Base-by-base conservation (phyloP, 1,140 invertebrate species). In the Luehdorfia chinensis region DNA sequence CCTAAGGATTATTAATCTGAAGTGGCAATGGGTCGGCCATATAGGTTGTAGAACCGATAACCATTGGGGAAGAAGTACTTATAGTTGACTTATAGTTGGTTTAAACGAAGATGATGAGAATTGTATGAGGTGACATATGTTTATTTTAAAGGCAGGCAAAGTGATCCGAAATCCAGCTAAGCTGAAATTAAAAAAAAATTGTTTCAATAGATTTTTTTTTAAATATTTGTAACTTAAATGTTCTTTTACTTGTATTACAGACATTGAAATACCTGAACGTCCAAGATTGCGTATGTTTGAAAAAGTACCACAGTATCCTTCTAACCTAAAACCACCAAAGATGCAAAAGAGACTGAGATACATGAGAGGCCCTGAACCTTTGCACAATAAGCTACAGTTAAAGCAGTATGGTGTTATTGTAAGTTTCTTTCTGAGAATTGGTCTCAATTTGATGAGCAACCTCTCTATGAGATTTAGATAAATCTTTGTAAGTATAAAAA, bases 351-450 rank as follows among this genome's bases (percentile, higher is more conserved):
- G 89, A 32, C 77, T 97, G 0, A 88, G 89, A 15, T 91, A 93
- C 15, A 97, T 98, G 92, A 89, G 96, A 73, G 97, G 97, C 0
- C 96, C 95, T 4, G 97, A 99, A 87, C 25, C 72, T 12, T 65
- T 96, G 32, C 95, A 98, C 59, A 98, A 95, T 71, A 89, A 89
- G 32, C 86, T 99, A 2, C 88, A 95, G 37, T 93, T 97, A 65
- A 93, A 94, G 62, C 96, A 99, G 62, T 99, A 92, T 91, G 97
- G 95, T 16, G 93, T 99, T 56, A 88, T 96, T 74, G 95, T 96
- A 90, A 88, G 88, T 87, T 55, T 56, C 31, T 43, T 55, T 44
- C 21, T n/a, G n/a, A n/a, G n/a, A n/a, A n/a, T n/a, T n/a, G n/a
- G n/a, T n/a, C n/a, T n/a, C n/a, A n/a, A n/a, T n/a, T n/a, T n/a